A percentile compares a stretch with the other conserved stretches of the same genome.
Evolutionary conservation across 2,113 vertebrate species (phyloP).

Genomic region (Lagopus muta): DNA sequence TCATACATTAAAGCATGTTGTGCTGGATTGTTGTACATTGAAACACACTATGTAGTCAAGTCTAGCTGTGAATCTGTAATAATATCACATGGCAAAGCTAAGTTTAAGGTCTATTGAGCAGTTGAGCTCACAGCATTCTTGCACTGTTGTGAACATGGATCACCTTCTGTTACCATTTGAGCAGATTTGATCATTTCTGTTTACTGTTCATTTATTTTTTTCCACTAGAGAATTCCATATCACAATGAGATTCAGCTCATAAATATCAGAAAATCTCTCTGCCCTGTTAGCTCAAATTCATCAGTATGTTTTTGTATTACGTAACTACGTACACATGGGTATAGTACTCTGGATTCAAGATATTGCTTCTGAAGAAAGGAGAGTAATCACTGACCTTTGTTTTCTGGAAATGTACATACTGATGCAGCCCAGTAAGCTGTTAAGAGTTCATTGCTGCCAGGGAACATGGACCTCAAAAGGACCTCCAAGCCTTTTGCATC

Average conservation of each 20-base stretch:
- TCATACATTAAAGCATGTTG: neutral
- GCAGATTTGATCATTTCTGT: neutral
- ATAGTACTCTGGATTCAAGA: neutral
- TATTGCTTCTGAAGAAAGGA: neutral
- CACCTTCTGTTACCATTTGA: neutral
- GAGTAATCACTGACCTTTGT: neutral
- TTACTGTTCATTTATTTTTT: neutral
- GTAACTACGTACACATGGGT: neutral
- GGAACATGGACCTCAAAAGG: neutral
- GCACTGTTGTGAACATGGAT: neutral
- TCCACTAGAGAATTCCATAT: neutral
- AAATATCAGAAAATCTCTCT: neutral
- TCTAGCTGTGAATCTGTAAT: conserved; percentile 51
- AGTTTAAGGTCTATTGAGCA: conserved; percentile 1
- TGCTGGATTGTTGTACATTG: neutral
- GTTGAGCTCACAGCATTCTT: conserved; percentile 18
- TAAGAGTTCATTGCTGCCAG: neutral
- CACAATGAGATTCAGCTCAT: neutral
- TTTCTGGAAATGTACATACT: neutral
- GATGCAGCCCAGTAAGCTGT: neutral
- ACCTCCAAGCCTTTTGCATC: neutral
- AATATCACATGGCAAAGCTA: neutral
- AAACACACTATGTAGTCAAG: neutral
- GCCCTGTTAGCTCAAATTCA: neutral
- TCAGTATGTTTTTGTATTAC: neutral